Conservation (phyloP, 1,140 invertebrate species). For the Drosophila dunni region DNA sequence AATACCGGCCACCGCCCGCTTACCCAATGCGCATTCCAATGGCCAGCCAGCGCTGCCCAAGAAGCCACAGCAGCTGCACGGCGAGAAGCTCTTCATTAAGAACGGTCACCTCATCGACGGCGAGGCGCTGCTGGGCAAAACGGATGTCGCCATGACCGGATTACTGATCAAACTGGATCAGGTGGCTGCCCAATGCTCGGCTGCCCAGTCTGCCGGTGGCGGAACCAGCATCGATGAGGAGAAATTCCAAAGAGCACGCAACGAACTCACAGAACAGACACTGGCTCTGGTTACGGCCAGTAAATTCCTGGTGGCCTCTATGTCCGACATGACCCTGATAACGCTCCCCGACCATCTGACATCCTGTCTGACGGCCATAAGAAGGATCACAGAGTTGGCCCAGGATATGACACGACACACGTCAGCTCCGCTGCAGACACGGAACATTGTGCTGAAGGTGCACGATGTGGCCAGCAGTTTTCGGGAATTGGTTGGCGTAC, state of each 20-base stretch:
- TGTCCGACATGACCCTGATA: constrained; percentile 87
- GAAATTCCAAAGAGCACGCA: constrained; percentile 90
- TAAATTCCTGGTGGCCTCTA: constrained; percentile 92
- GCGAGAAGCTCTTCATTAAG: constrained; percentile 84
- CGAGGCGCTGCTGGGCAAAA: constrained; percentile 88
- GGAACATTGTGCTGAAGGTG: constrained; percentile 91
- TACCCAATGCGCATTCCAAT: constrained; percentile 68
- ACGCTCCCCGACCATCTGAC: constrained; percentile 88
- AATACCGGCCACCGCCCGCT: constrained; percentile 71
- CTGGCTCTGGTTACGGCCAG: constrained; percentile 93
- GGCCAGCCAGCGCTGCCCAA: constrained; percentile 70
- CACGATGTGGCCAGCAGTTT: constrained; percentile 92
- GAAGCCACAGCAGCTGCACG: constrained; percentile 78
- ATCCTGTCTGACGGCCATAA: constrained; percentile 89
- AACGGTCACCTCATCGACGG: constrained; percentile 86
- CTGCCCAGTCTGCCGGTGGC: constrained; percentile 89
- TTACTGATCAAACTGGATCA: constrained; percentile 88
- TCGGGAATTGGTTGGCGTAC: constrained; percentile 88
- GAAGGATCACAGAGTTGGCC: constrained; percentile 89
- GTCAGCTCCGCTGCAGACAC: constrained; percentile 90
- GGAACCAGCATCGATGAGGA: constrained; percentile 89
- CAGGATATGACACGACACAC: constrained; percentile 90
- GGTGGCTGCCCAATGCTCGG: constrained; percentile 88
- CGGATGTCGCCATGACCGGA: constrained; percentile 88
- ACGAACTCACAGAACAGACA: constrained; percentile 91